A percentile compares a stretch with the other conserved stretches of the same genome.
These are phyloP conservation scores for Drosophila mulleri DNA, from an alignment of 2,888 invertebrate genomes.

Conservation along the genomic window DNA sequence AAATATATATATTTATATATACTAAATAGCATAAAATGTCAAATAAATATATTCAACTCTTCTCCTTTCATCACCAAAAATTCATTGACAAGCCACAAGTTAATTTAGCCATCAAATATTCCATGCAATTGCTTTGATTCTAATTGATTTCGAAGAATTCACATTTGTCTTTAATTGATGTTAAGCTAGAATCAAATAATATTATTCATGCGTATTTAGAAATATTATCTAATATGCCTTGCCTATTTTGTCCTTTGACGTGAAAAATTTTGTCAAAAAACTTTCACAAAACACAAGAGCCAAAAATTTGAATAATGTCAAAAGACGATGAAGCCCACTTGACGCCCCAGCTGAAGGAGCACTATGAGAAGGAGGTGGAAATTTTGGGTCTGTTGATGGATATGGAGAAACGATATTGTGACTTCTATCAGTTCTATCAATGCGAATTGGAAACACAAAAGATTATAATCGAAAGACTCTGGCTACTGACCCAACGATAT, in stretches of 20 bases:
- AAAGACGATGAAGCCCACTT: constrained; percentile 51
- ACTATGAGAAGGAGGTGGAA: constrained; percentile 67
- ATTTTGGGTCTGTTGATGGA: constrained; percentile 57
- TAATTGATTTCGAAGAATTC: constrained; percentile 12
- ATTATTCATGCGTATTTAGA: not conserved
- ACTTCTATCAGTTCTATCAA: constrained; percentile 53
- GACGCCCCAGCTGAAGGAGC: constrained; percentile 55
- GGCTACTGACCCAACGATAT: constrained; percentile 81
- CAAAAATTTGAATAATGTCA: constrained; percentile 18
- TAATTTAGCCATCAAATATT: not conserved
- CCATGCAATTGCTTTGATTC: not conserved
- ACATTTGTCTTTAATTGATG: constrained; percentile 4
- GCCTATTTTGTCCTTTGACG: not conserved
- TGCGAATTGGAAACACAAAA: constrained; percentile 71
- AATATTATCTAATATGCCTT: not conserved
- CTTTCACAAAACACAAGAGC: constrained; percentile 8
- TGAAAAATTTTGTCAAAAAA: not conserved
- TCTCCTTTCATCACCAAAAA: not conserved
- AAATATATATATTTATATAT: too few species aligned
- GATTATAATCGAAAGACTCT: constrained; percentile 71
- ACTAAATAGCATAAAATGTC: not conserved
- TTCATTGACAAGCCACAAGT: not conserved
- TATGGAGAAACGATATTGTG: constrained; percentile 64
- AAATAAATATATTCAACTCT: not conserved
- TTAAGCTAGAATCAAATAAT: not conserved